Percentiles rank a stretch among this genome's conserved stretches.
These are phyloP conservation scores for Pelusios castaneus DNA, from an alignment of 2,113 vertebrate species.

Conservation along the genomic window DNA sequence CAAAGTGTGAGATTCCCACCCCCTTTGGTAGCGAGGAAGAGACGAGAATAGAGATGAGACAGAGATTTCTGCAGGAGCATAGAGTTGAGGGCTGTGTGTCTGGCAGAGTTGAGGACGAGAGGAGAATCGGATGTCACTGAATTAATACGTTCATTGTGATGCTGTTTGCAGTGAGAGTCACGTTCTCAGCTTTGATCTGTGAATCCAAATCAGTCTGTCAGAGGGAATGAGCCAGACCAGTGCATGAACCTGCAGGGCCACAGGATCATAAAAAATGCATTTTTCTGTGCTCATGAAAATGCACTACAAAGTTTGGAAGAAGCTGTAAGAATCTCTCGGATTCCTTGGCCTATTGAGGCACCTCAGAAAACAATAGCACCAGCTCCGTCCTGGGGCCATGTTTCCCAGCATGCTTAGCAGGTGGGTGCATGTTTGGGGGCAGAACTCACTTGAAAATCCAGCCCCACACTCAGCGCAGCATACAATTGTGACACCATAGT, in stretches of 20 bases:
- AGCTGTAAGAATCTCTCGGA: background rate
- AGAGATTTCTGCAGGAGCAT: background rate
- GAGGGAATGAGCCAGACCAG: background rate
- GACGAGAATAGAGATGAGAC: background rate
- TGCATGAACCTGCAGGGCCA: background rate
- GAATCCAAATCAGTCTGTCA: background rate
- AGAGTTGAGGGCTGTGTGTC: background rate
- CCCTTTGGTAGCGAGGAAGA: background rate
- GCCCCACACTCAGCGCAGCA: background rate
- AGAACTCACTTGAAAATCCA: background rate
- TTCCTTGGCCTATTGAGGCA: no score
- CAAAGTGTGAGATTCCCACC: background rate
- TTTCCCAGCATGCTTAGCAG: background rate
- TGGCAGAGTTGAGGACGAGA: background rate
- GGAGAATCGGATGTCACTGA: background rate
- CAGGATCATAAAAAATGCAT: background rate
- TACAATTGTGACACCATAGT: background rate
- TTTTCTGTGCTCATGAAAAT: background rate
- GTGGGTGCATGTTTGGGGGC: background rate
- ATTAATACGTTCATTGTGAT: background rate
- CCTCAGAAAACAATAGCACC: background rate
- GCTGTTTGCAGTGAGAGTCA: background rate
- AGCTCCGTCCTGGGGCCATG: background rate
- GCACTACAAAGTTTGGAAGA: background rate
- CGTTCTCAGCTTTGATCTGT: background rate